Base-by-base conservation (phyloP, 2,113 vertebrate genomes). In the Peromyscus maniculatus region DNA sequence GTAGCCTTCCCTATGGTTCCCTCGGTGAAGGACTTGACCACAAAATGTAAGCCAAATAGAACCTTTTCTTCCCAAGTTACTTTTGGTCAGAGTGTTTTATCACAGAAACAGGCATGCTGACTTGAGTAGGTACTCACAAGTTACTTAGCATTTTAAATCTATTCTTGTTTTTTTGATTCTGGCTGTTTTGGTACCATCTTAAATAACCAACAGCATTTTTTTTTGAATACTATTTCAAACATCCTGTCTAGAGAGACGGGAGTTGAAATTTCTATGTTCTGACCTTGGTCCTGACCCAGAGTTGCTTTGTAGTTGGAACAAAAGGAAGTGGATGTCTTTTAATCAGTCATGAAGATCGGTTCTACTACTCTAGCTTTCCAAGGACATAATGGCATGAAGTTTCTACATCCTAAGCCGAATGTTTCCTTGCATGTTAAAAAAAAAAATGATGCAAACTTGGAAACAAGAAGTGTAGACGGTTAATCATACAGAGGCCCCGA, bases 381-480 rank as follows among this genome's bases (percentile, higher is more conserved):
- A 96, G 83, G 90, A 83, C 16, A 83, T 21, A 72, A 55, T 39
- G 77, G 28, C 86, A n/a, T 66, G 24, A 71, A 43, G 55, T 57
- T 93, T 91, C 93, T 91, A 52, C 96, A 36, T 94, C 46, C 55
- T 31, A 46, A 24, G 79, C 49, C 93, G 26, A 79, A 21, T 6
- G 66, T 91, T 92, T 91, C 92, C 57, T 84, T 80, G 31, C 72
- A 11, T 55, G 12, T 79, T 64, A 31, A 94, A 78, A 86, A n/a
- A 78, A 86, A 84, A 96, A 94, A 80, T 67, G 77, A 57, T 91
- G 80, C 36, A 75, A 93, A 89, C 31, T 82, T 93, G 77, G 82
- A 91, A 82, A 4, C 11, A 21, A 36, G 16, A 28, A 57, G 0
- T 28, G 3, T 75, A 24, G 74, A 46, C 39, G 83, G 71, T 92